Evolutionary conservation across 2,797 vertebrate species (phyloP).

Genomic region (Uromys caudimaculatus): DNA sequence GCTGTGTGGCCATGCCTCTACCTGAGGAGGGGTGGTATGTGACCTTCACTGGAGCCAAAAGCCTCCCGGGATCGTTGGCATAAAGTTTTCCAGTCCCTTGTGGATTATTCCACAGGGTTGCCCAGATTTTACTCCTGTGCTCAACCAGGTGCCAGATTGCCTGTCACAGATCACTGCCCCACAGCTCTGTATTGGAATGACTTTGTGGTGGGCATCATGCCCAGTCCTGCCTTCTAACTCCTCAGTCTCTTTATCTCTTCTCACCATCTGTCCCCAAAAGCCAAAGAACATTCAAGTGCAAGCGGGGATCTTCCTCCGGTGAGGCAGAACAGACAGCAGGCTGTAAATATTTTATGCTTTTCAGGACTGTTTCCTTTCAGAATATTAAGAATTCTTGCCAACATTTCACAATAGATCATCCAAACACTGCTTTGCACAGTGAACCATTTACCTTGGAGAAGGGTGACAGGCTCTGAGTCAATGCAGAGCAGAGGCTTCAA

Average conservation of each 20-base stretch:
- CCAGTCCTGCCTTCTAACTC: constrained; percentile 35
- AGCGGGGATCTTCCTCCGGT: constrained; percentile 58
- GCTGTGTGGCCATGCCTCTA: no score
- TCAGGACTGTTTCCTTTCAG: constrained; percentile 24
- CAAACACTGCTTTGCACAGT: background rate
- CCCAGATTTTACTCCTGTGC: no score
- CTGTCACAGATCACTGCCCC: no score
- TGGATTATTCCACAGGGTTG: no score
- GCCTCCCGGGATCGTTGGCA: no score
- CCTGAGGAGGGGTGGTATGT: no score
- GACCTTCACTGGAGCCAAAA: no score
- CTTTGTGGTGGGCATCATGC: background rate
- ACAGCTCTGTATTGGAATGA: background rate
- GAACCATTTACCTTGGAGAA: background rate
- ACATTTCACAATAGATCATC: background rate
- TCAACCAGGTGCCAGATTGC: no score
- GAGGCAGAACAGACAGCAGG: constrained; percentile 61
- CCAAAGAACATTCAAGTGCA: constrained; percentile 60
- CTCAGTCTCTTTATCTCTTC: constrained; percentile 62
- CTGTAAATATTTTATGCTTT: constrained; percentile 69
- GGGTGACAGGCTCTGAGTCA: background rate
- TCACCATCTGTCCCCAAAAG: constrained; percentile 70
- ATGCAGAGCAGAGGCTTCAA: constrained; percentile 6
- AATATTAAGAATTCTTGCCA: constrained; percentile 58
- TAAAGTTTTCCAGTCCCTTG: no score